These are phyloP conservation scores for Eumacrocentrus americanus DNA, from an alignment of 2,888 invertebrate species.

Conservation along the genomic window DNA sequence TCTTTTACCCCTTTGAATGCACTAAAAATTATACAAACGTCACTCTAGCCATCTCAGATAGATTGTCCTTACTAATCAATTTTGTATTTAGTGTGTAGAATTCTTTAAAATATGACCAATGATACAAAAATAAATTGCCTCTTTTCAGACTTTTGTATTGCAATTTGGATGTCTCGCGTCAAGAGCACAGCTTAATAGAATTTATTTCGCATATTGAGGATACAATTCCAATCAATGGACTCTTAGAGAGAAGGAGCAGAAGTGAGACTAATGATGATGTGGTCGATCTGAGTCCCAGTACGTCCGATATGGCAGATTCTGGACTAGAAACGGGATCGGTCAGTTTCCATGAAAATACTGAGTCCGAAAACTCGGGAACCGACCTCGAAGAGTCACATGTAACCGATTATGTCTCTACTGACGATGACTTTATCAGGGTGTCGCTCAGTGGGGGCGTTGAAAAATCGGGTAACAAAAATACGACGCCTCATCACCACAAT, in stretches of 20 bases:
- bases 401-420: conserved; percentile 53
- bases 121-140: neutral
- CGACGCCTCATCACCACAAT: conserved; percentile 8
- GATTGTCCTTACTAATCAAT: neutral
- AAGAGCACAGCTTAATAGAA: conserved; percentile 49
- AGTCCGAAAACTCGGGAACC: conserved; percentile 57
- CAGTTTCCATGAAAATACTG: conserved; percentile 60
- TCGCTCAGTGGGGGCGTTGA: conserved; percentile 34
- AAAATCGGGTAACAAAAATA: conserved; percentile 31
- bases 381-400: conserved; percentile 52
- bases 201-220: conserved; percentile 40
- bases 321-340: conserved; percentile 60
- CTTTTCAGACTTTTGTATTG: conserved; percentile 54
- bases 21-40: neutral
- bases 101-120: neutral
- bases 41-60: neutral
- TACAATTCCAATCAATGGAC: conserved; percentile 7
- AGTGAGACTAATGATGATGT: conserved; percentile 27
- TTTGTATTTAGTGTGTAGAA: neutral
- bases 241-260: conserved; percentile 4
- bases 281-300: conserved; percentile 45
- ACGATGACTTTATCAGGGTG: conserved; percentile 50
- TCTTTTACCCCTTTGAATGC: no score
- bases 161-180: conserved; percentile 48
- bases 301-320: conserved; percentile 60